Base-by-base conservation (phyloP, 2,797 vertebrate genomes). In the Myoxocephalus aenaeus region DNA sequence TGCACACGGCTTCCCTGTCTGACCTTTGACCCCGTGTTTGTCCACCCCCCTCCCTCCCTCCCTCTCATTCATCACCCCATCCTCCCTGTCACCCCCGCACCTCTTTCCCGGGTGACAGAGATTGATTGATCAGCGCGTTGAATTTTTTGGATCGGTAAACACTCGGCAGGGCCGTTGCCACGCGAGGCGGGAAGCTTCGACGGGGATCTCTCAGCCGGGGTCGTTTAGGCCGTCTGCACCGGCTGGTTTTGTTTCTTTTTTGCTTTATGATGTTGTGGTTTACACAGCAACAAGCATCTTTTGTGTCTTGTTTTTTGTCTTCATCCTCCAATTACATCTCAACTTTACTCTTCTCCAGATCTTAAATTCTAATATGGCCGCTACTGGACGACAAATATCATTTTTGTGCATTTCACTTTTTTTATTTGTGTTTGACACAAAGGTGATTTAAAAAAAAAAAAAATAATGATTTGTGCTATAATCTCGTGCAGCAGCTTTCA, bases 31-130 rank as follows among this genome's bases (percentile, higher is more conserved):
- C 92, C 89, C 44, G 86, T 92, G 90, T 94, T 94, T 96, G 96
- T 94, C 94, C 90, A 87, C 40, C 40, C 40, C 40, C 10, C 38
- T 1, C 38, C 1, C 34, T 1, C 34, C 34, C 7, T 8, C 34
- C 18, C 92, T 88, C 92, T 94, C 93, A 92, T 96, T 93, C 94
- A 89, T 96, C 96, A 94, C 83, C 86, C 92, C 90, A 87, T 87
- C 90, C 73, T 85, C 87, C 86, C 75, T 77, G 46, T 64, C 57
- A 80, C 32, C 71, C 71, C 75, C 59, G 7, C 38, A 0, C 73
- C 68, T 51, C 69, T 46, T 46, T 22, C 74, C 87, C 0, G 7
- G 86, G 58, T 92, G 86, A 91, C 88, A 15, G 90, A 91, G 93
- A 95, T 93, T 95, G 94, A 96, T 96, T 94, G 90, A 92, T 92